Evolutionary conservation across 2,888 invertebrate genomes (phyloP).

Genomic region (Agrotis ipsilon): DNA sequence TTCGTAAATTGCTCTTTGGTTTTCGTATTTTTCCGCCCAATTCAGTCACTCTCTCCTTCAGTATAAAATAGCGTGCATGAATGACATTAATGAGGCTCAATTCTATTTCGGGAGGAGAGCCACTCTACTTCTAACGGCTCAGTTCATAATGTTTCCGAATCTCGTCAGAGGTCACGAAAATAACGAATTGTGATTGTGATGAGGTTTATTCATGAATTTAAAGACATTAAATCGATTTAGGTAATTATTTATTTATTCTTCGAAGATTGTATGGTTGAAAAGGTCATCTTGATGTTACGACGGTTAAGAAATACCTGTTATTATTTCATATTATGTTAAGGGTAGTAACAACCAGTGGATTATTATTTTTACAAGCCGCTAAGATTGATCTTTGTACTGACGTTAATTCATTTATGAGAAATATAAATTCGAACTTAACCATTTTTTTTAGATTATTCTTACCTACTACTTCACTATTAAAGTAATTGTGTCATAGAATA

Average conservation of each 20-base stretch:
- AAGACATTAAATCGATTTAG: background rate
- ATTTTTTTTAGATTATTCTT: too few species aligned
- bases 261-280: too few species aligned
- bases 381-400: too few species aligned
- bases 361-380: too few species aligned
- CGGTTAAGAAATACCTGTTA: too few species aligned
- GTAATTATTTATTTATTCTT: background rate
- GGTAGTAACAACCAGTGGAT: too few species aligned
- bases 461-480: too few species aligned
- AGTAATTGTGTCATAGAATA: too few species aligned
- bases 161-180: background rate
- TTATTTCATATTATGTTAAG: too few species aligned
- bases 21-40: background rate
- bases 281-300: too few species aligned
- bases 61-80: background rate
- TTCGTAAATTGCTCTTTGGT: background rate
- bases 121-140: background rate
- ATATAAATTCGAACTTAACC: too few species aligned
- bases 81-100: constrained; percentile 8
- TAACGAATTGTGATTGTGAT: background rate
- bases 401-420: too few species aligned
- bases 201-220: background rate
- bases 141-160: background rate
- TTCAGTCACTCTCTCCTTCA: background rate
- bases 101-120: constrained; percentile 1